These are phyloP conservation scores for Microctenopoma stevenorrisi DNA, from an alignment of 2,797 vertebrate species.

Conservation along the genomic window DNA sequence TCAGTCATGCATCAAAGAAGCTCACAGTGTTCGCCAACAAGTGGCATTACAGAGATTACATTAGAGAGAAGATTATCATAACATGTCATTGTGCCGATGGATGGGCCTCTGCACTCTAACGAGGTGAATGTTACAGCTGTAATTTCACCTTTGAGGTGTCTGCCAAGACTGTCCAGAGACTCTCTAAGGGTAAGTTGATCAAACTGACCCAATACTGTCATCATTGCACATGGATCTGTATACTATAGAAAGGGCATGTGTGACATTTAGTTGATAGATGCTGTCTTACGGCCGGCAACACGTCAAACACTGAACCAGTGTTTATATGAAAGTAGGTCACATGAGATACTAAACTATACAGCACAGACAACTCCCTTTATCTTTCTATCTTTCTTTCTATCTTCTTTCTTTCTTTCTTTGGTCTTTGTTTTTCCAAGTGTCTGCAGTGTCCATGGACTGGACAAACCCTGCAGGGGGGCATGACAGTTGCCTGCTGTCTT, in stretches of 20 bases:
- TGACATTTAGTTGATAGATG: constrained; percentile 10
- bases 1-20: constrained; percentile 41
- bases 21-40: constrained; percentile 7
- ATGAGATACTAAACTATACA: neutral
- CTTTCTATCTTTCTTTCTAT: no score
- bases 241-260: constrained; percentile 32
- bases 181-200: constrained; percentile 45
- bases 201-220: constrained; percentile 58
- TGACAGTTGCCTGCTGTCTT: constrained; percentile 72
- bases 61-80: constrained; percentile 43
- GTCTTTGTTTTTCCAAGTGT: neutral
- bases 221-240: constrained; percentile 27
- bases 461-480: constrained; percentile 25
- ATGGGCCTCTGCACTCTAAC: constrained; percentile 22
- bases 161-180: constrained; percentile 42
- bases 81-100: constrained; percentile 47
- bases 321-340: constrained; percentile 12
- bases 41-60: constrained; percentile 42
- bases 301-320: neutral
- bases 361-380: neutral
- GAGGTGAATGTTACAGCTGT: constrained; percentile 34
- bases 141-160: constrained; percentile 48
- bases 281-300: constrained; percentile 2
- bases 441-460: neutral
- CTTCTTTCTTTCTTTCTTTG: neutral